These are phyloP conservation scores for Dryoscopus gambensis DNA, from an alignment of 2,113 vertebrate genomes.

Conservation along the genomic window DNA sequence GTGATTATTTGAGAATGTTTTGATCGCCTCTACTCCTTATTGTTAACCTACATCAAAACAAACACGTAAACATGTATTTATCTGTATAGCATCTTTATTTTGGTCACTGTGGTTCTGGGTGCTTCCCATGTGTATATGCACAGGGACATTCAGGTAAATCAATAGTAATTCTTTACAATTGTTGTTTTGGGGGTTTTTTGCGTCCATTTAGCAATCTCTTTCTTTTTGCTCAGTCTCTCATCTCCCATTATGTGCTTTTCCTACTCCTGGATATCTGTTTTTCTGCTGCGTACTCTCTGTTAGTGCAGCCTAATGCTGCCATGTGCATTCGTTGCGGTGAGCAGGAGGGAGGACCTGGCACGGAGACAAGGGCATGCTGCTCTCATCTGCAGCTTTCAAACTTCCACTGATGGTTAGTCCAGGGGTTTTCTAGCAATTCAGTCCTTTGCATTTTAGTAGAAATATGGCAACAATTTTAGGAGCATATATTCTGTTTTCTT, in stretches of 20 bases:
- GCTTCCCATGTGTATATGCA: background rate
- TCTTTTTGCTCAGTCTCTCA: background rate
- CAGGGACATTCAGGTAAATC: background rate
- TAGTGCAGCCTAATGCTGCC: background rate
- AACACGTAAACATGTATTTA: background rate
- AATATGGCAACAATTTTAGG: background rate
- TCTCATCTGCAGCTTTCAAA: background rate
- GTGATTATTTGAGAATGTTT: constrained; percentile 36
- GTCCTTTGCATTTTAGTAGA: background rate
- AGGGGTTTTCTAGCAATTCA: background rate
- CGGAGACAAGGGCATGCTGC: background rate
- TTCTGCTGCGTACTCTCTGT: background rate
- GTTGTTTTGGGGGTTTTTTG: background rate
- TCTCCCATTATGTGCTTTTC: background rate
- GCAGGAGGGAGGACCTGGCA: background rate
- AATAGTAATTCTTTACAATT: background rate
- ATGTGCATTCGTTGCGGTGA: background rate
- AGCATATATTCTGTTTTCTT: background rate
- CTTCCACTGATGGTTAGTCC: background rate
- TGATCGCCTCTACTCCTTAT: background rate
- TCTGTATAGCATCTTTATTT: background rate
- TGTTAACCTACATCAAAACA: constrained; percentile 1
- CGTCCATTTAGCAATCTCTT: background rate
- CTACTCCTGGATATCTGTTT: background rate
- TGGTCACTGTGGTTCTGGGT: background rate